phyloP scores from a whole-genome alignment of 2,113 vertebrate species.

The Synchiropus splendidus region DNA sequence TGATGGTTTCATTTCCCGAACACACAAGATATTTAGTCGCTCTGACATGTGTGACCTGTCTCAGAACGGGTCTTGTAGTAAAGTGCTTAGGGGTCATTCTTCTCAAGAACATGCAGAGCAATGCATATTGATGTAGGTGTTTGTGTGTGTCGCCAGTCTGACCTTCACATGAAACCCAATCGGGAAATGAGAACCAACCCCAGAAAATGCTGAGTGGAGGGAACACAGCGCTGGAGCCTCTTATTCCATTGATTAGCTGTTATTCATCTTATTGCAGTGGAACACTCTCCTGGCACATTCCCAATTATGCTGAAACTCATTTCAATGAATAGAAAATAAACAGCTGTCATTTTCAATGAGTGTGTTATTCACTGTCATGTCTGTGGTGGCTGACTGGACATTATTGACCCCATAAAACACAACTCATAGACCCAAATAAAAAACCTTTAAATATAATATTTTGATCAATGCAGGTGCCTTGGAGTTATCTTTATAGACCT shows the following conservation, averaged over 20 bases:
- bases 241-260: conserved; percentile 53
- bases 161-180: conserved; percentile 62
- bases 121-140: conserved; percentile 6
- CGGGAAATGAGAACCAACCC: conserved; percentile 46
- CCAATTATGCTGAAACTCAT: conserved; percentile 42
- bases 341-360: conserved; percentile 43
- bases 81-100: conserved; percentile 4
- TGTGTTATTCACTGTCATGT: conserved; percentile 20
- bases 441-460: too few species aligned
- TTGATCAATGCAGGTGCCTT: too few species aligned
- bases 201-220: conserved; percentile 54
- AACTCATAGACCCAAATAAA: too few species aligned
- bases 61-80: too few species aligned
- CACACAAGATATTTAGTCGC: too few species aligned
- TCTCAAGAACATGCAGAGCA: conserved; percentile 9
- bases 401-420: too few species aligned
- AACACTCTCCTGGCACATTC: conserved; percentile 35
- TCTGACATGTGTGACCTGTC: too few species aligned
- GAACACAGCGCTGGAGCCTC: conserved; percentile 28
- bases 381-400: not conserved
- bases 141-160: conserved; percentile 23
- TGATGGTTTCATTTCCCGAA: too few species aligned
- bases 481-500: too few species aligned
- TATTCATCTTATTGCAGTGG: conserved; percentile 51
- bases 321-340: conserved; percentile 37